Conservation (phyloP, 2,113 vertebrate species). For the Phyllopteryx taeniolatus region DNA sequence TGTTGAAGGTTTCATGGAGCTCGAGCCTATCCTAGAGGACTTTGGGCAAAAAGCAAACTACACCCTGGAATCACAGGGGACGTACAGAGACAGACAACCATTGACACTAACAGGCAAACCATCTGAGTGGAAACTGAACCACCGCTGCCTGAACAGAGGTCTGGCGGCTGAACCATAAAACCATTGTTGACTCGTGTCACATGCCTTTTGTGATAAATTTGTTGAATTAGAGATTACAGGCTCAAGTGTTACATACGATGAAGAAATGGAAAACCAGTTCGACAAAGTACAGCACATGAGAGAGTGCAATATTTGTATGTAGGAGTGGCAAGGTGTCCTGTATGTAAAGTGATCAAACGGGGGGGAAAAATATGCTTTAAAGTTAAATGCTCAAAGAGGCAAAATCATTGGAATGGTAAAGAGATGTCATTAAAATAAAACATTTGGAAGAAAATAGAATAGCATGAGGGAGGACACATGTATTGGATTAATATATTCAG, state of each 20-base stretch:
- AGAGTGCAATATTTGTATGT: background rate
- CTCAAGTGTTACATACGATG: background rate
- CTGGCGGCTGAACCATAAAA: too few species aligned
- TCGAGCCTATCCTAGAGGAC: too few species aligned
- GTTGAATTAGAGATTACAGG: background rate
- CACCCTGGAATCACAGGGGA: too few species aligned
- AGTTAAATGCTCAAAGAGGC: background rate
- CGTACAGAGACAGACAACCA: too few species aligned
- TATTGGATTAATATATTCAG: slow-evolving; percentile 13
- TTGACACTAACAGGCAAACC: too few species aligned
- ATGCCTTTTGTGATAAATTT: too few species aligned
- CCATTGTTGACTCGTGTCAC: too few species aligned
- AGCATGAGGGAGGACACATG: background rate
- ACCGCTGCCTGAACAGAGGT: too few species aligned
- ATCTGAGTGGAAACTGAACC: too few species aligned
- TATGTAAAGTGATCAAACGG: background rate
- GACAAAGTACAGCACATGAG: background rate
- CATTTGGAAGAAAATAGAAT: background rate
- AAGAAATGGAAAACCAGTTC: background rate
- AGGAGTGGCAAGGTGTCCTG: background rate
- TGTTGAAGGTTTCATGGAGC: too few species aligned
- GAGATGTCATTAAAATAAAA: background rate
- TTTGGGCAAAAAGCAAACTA: too few species aligned
- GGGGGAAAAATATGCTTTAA: background rate
- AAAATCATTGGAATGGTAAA: background rate